These are phyloP conservation scores for Zaprionus lachaisei DNA, from an alignment of 1,140 invertebrate species.

Conservation along the genomic window DNA sequence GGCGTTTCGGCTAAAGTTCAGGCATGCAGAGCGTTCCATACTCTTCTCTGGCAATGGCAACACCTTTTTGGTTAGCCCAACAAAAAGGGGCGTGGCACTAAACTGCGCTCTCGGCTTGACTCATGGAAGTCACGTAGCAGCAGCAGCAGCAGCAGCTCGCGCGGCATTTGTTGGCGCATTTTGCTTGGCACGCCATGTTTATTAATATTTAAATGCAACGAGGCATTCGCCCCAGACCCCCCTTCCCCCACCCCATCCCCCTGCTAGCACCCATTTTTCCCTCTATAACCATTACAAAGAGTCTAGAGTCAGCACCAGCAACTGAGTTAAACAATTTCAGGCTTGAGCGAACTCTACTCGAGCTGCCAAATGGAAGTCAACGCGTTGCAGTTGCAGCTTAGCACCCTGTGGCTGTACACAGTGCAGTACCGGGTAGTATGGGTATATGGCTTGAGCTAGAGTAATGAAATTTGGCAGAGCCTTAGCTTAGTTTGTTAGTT, in stretches of 20 bases:
- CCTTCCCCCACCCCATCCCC: neutral
- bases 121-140: constrained; percentile 77
- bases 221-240: constrained; percentile 65
- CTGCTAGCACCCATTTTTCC: neutral
- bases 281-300: constrained; percentile 19
- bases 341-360: constrained; percentile 59
- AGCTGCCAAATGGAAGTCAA: constrained; percentile 29
- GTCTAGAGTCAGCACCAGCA: constrained; percentile 10
- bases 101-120: constrained; percentile 54
- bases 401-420: neutral
- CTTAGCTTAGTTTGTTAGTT: neutral
- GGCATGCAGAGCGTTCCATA: constrained; percentile 10
- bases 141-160: constrained; percentile 41
- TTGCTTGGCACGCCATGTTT: constrained; percentile 78
- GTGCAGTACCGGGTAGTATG: neutral
- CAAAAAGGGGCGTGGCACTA: constrained; percentile 3
- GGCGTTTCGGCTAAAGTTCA: constrained; percentile 76
- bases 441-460: neutral
- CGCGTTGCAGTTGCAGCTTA: neutral
- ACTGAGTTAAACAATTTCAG: constrained; percentile 70
- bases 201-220: constrained; percentile 83
- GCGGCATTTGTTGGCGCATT: constrained; percentile 73
- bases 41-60: constrained; percentile 24
- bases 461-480: neutral
- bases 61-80: constrained; percentile 31